Evolutionary conservation across 2,113 vertebrate species (phyloP).

Genomic region (Rhinopomastus cyanomelas): DNA sequence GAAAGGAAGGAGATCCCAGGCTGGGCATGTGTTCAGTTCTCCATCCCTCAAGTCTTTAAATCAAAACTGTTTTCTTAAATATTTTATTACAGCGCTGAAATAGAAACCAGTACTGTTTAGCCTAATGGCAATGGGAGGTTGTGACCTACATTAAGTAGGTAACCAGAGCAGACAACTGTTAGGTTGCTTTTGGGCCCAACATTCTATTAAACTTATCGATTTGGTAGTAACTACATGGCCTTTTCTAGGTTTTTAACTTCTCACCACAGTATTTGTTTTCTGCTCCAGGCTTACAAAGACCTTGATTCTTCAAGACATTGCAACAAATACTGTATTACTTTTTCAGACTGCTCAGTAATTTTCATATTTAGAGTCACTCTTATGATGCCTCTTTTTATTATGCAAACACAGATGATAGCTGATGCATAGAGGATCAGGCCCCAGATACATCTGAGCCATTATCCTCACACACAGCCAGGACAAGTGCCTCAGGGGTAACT

Average conservation of each 20-base stretch:
- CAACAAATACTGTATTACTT: neutral
- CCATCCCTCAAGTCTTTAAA: neutral
- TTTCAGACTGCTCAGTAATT: neutral
- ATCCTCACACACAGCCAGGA: neutral
- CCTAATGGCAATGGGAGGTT: neutral
- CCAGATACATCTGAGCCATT: neutral
- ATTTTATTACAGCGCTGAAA: conserved; percentile 12
- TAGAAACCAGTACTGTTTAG: neutral
- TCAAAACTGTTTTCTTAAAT: neutral
- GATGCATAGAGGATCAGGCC: neutral
- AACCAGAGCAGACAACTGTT: neutral
- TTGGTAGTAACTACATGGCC: neutral
- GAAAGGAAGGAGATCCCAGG: neutral
- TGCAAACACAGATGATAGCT: neutral
- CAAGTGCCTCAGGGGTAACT: neutral
- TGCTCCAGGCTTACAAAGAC: neutral
- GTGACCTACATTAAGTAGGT: neutral
- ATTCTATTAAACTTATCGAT: neutral
- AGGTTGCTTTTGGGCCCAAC: neutral
- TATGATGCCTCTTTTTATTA: neutral
- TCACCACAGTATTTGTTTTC: neutral
- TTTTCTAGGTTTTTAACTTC: neutral
- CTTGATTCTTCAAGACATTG: neutral
- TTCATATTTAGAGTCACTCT: neutral
- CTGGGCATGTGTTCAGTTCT: neutral